Percentiles rank a stretch among this genome's conserved stretches.
Evolutionary conservation across 2,113 vertebrate genomes (phyloP).

Genomic region (Cryptotis parvus): DNA sequence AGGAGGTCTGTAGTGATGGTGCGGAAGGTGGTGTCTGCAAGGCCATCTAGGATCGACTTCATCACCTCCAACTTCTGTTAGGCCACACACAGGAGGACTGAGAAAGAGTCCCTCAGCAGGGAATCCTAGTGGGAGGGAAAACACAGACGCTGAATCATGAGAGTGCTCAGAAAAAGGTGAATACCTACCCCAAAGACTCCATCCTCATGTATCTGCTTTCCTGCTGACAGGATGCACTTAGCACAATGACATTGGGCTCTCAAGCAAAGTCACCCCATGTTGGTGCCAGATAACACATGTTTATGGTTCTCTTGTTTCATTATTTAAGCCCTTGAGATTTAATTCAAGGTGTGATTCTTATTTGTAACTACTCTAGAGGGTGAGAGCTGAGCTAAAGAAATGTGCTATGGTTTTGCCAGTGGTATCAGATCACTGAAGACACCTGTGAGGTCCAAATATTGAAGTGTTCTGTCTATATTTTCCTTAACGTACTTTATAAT

Average conservation of each 20-base stretch:
- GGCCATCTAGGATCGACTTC: slow-evolving; percentile 97
- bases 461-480: no score
- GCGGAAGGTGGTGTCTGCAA: slow-evolving; percentile 98
- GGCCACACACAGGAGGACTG: slow-evolving; percentile 75
- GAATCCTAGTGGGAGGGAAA: slow-evolving; percentile 83
- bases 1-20: slow-evolving; percentile 98
- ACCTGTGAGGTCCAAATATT: no score
- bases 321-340: background rate
- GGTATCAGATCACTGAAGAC: no score
- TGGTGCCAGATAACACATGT: background rate
- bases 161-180: background rate
- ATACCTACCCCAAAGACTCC: background rate
- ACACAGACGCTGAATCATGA: slow-evolving; percentile 71
- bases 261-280: slow-evolving; percentile 62
- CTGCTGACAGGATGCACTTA: slow-evolving; percentile 25
- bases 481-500: no score
- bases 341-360: background rate
- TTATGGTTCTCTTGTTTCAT: background rate
- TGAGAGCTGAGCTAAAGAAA: background rate
- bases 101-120: slow-evolving; percentile 71
- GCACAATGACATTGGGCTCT: slow-evolving; percentile 33
- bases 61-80: slow-evolving; percentile 90
- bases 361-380: background rate
- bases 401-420: background rate
- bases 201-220: background rate